Evolutionary conservation across 2,888 invertebrate species (phyloP).

Genomic region (Patella caerulea): DNA sequence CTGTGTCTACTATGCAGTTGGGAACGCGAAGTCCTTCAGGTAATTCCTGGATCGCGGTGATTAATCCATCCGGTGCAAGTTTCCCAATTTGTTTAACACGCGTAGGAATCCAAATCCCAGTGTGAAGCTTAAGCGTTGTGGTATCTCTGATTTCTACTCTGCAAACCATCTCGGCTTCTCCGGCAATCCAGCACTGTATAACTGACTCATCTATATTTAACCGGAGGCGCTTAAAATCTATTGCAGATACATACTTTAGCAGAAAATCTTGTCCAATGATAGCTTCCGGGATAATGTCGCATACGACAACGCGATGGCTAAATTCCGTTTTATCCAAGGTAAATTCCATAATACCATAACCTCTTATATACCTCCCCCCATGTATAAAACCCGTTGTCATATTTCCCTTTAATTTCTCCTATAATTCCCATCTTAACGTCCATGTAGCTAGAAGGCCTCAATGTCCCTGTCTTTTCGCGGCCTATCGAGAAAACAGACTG

Average conservation of each 20-base stretch:
- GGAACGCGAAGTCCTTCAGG: background rate
- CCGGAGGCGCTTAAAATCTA: constrained; percentile 5
- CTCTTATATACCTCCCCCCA: background rate
- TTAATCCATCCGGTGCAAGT: background rate
- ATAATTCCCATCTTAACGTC: background rate
- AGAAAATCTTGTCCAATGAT: too few relatives aligned
- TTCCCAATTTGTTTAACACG: background rate
- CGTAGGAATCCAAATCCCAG: constrained; percentile 10
- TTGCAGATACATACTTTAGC: background rate
- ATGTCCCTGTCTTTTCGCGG: background rate
- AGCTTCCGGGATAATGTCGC: background rate
- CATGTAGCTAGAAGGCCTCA: background rate
- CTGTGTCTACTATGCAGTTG: background rate
- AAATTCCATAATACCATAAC: too few relatives aligned
- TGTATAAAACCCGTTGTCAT: constrained; percentile 15
- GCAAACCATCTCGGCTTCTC: constrained; percentile 14
- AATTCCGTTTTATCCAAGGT: too few relatives aligned
- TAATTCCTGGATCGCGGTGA: background rate
- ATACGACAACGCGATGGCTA: too few relatives aligned
- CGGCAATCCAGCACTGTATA: constrained; percentile 16
- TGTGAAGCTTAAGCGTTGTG: background rate
- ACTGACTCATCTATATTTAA: background rate
- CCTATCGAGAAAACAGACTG: constrained; percentile 10
- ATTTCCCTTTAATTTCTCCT: constrained; percentile 6
- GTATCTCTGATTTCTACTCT: constrained; percentile 10